Conservation (phyloP, 2,113 vertebrate genomes). For the Hucho hucho region DNA sequence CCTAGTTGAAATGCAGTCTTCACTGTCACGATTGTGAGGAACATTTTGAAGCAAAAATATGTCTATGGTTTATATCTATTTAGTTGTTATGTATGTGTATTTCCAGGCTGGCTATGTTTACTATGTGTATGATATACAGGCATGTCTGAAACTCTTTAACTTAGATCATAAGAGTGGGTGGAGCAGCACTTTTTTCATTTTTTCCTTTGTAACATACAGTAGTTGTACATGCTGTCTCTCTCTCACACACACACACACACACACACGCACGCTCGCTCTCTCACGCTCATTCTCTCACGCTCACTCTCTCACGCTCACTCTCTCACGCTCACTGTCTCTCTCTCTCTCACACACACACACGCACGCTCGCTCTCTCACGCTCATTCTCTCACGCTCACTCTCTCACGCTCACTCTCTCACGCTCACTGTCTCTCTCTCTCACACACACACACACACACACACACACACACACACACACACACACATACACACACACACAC, state of each 20-base stretch:
- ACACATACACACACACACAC: no score
- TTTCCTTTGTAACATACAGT: no score
- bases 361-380: fast-evolving
- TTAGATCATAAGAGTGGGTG: no score
- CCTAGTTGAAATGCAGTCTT: slow-evolving; percentile 67
- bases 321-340: neutral
- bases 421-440: no score
- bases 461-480: no score
- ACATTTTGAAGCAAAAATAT: slow-evolving; percentile 42
- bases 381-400: no score
- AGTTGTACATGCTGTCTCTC: neutral
- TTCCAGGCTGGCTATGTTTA: neutral
- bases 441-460: neutral
- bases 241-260: no score
- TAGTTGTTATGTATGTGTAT: slow-evolving; percentile 64
- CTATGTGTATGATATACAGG: neutral
- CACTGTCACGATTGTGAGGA: slow-evolving; percentile 57
- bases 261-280: fast-evolving
- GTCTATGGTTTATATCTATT: slow-evolving; percentile 42
- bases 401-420: no score
- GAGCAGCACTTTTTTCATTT: no score
- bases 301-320: no score
- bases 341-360: neutral
- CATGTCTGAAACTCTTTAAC: no score
- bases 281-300: no score